Conservation (phyloP, 2,797 vertebrate species). For the Botia kubotai region DNA sequence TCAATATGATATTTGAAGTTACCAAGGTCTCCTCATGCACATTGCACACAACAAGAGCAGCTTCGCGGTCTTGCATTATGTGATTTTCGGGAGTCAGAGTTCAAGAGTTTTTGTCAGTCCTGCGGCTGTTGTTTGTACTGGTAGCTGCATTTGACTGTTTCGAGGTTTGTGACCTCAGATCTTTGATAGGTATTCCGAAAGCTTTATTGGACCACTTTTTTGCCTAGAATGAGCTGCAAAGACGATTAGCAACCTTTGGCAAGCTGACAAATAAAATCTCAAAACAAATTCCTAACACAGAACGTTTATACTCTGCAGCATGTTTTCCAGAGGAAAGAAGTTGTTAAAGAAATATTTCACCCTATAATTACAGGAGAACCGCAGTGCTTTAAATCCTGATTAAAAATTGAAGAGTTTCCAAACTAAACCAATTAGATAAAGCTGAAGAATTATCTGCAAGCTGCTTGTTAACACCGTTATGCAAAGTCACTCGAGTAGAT, state of each 20-base stretch:
- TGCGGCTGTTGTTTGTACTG: too few species aligned
- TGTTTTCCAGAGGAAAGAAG: conserved; percentile 1
- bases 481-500: conserved; percentile 6
- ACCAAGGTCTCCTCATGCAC: too few species aligned
- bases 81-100: too few species aligned
- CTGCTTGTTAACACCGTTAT: conserved; percentile 7
- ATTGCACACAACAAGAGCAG: too few species aligned
- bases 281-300: not conserved
- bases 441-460: conserved; percentile 23
- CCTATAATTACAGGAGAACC: not conserved
- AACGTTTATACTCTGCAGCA: not conserved
- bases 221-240: not conserved
- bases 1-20: too few species aligned
- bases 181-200: not conserved
- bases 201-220: not conserved
- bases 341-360: conserved; percentile 3
- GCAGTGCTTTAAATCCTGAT: conserved; percentile 18
- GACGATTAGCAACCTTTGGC: not conserved
- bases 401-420: conserved; percentile 23
- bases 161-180: not conserved
- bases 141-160: too few species aligned
- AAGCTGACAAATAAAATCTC: not conserved
- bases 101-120: too few species aligned
- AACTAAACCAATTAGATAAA: conserved; percentile 52
- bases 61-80: too few species aligned